These are phyloP conservation scores for Chloromyia formosa DNA, from an alignment of 2,888 invertebrate genomes.

Conservation along the genomic window DNA sequence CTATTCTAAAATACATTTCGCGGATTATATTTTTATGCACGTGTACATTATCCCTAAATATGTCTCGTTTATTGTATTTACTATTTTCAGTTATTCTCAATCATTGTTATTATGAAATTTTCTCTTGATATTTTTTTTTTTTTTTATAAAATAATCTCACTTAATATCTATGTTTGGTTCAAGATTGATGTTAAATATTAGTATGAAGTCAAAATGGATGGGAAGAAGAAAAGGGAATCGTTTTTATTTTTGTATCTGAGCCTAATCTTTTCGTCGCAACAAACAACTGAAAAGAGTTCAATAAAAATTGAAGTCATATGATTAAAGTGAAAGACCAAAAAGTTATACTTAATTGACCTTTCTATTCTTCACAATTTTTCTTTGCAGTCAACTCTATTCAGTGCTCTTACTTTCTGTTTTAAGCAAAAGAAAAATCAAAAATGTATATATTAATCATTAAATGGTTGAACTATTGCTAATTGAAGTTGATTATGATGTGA, in stretches of 20 bases:
- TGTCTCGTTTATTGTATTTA: background rate
- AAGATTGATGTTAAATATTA: background rate
- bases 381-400: slow-evolving; percentile 13
- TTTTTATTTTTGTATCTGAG: too few relatives aligned
- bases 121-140: slow-evolving; percentile 38
- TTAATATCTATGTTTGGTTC: slow-evolving; percentile 25
- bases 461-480: too few relatives aligned
- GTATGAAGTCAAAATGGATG: background rate
- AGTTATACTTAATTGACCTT: slow-evolving; percentile 53
- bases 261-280: too few relatives aligned
- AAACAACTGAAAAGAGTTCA: slow-evolving; percentile 7
- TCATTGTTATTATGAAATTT: slow-evolving; percentile 4
- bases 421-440: too few relatives aligned
- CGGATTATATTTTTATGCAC: background rate
- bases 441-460: too few relatives aligned
- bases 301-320: background rate
- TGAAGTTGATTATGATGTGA: too few relatives aligned
- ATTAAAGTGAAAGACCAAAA: slow-evolving; percentile 51
- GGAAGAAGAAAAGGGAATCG: too few relatives aligned
- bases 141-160: slow-evolving; percentile 16
- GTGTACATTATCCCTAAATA: background rate
- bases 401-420: background rate
- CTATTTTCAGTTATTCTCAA: background rate
- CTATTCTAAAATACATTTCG: slow-evolving; percentile 53
- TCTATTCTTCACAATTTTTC: slow-evolving; percentile 13